Percentiles rank a stretch among this genome's conserved stretches.
Evolutionary conservation across 1,140 invertebrate genomes (phyloP).

Genomic region (Drosophila fuyamai): DNA sequence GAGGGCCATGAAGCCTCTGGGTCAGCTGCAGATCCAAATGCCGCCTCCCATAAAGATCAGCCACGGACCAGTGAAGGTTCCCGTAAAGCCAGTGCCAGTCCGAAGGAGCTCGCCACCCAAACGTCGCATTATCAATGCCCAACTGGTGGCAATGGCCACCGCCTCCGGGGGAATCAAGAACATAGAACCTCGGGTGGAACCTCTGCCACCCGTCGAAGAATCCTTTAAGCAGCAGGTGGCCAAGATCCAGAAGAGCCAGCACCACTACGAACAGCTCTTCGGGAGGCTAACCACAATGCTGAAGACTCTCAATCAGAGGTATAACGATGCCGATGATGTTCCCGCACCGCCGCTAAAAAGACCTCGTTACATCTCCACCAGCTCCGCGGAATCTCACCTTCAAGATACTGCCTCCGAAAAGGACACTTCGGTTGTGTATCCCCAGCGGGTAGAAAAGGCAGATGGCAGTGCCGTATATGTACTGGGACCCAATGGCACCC

Average conservation of each 20-base stretch:
- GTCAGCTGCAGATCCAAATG: constrained; percentile 25
- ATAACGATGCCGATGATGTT: constrained; percentile 30
- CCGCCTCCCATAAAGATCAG: constrained; percentile 1
- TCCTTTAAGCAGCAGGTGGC: constrained; percentile 42
- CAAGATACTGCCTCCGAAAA: constrained; percentile 9
- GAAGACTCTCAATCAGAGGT: constrained; percentile 56
- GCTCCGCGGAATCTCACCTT: constrained; percentile 39
- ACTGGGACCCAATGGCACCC: constrained; percentile 82
- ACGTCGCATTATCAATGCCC: constrained; percentile 35
- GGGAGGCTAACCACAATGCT: constrained; percentile 38
- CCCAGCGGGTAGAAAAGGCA: constrained; percentile 21
- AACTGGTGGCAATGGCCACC: constrained; percentile 43
- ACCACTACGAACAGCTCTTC: constrained; percentile 46
- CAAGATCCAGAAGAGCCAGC: constrained; percentile 57
- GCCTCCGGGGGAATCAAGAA: not conserved
- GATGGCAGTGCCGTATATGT: constrained; percentile 47
- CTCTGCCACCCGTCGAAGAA: constrained; percentile 36
- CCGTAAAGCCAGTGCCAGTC: not conserved
- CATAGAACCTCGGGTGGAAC: constrained; percentile 4
- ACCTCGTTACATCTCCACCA: constrained; percentile 41
- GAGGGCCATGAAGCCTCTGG: constrained; percentile 14
- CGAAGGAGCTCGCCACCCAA: constrained; percentile 2
- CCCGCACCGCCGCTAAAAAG: constrained; percentile 36
- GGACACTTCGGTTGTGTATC: constrained; percentile 29
- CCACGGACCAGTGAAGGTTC: not conserved